Base-by-base conservation (phyloP, 2,113 vertebrate genomes). In the Diphyllodes magnificus region DNA sequence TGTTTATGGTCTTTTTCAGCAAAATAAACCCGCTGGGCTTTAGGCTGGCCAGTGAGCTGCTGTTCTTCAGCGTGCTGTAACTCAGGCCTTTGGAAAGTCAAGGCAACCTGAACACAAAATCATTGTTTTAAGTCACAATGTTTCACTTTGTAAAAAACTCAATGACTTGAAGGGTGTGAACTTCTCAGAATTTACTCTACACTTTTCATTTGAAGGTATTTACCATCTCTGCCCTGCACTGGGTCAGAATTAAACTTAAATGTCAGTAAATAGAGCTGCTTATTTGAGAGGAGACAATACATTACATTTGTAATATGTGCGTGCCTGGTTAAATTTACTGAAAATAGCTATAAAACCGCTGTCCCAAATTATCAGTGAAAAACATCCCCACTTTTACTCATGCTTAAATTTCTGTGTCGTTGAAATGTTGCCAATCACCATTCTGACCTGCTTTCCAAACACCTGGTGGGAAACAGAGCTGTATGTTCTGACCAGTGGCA, bases 341-440 rank as follows among this genome's bases (percentile, higher is more conserved):
- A 57, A 79, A 89, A 72, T 2, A 44, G 24, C 22, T 59, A 25
- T 10, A 42, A 79, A 94, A 63, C 31, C 27, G 16, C 53, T 44
- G 19, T 37, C 47, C 51, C 11, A 16, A 75, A 64, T 50, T 20
- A 82, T 35, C 64, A 37, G 25, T 49, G 37, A 18, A 40, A 90
- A 90, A 64, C 15, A 77, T 14, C 31, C 68, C 33, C 2, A 3
- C 24, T 66, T 86, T 30, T 13, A 73, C n/a, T 15, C 47, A 9
- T 1, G 3, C 9, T 42, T 12, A 8, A 3, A 27, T 90, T 56
- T 51, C 66, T 80, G 30, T 3, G 40, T 49, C 23, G 10, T 19
- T 83, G 66, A 9, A 49, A 24, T 0, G 0, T 10, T 71, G 51
- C 8, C 65, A 68, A 7, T 56, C 5, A 1, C 27, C 28, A 7